A percentile compares a stretch with the other conserved stretches of the same genome.
These are phyloP conservation scores for Dysidea cf. avara DNA, from an alignment of 37 sponge, comb jelly and placozoan genomes.

Conservation along the genomic window DNA sequence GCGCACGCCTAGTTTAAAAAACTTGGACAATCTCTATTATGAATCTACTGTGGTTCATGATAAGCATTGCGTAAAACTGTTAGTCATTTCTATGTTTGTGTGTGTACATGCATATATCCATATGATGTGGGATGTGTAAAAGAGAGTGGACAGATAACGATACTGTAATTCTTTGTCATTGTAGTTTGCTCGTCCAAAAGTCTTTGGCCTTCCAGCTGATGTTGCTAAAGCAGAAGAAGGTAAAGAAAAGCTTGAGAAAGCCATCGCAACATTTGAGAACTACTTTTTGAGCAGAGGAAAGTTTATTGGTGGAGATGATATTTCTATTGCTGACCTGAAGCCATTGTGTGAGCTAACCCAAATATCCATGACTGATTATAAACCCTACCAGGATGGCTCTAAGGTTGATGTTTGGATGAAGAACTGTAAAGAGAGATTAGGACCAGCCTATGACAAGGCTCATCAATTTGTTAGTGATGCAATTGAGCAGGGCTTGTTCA, in stretches of 20 bases:
- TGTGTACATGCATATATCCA: too few relatives aligned
- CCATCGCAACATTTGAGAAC: conserved; percentile 39
- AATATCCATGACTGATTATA: conserved; percentile 31
- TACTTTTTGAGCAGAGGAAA: conserved; percentile 59
- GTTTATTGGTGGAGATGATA: conserved; percentile 55
- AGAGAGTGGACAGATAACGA: too few relatives aligned
- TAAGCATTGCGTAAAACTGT: too few relatives aligned
- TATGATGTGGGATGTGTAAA: too few relatives aligned
- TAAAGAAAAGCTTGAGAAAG: conserved; percentile 11
- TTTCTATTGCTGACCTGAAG: conserved; percentile 68
- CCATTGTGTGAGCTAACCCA: conserved; percentile 57
- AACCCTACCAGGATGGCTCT: conserved; percentile 58
- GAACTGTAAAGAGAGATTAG: conserved; percentile 41
- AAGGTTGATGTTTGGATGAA: conserved; percentile 62
- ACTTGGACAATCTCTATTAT: too few relatives aligned
- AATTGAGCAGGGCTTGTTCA: conserved; percentile 15
- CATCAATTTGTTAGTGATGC: conserved; percentile 5
- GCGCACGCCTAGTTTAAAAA: too few relatives aligned
- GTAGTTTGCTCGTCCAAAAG: conserved; percentile 28
- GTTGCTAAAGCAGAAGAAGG: conserved; percentile 33
- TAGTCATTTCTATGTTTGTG: too few relatives aligned
- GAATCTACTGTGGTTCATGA: too few relatives aligned
- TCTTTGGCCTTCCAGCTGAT: conserved; percentile 24
- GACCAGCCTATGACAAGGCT: conserved; percentile 47
- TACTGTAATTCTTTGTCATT: background rate